These are phyloP conservation scores for Myopa testacea DNA, from an alignment of 2,888 invertebrate genomes.

Conservation along the genomic window DNA sequence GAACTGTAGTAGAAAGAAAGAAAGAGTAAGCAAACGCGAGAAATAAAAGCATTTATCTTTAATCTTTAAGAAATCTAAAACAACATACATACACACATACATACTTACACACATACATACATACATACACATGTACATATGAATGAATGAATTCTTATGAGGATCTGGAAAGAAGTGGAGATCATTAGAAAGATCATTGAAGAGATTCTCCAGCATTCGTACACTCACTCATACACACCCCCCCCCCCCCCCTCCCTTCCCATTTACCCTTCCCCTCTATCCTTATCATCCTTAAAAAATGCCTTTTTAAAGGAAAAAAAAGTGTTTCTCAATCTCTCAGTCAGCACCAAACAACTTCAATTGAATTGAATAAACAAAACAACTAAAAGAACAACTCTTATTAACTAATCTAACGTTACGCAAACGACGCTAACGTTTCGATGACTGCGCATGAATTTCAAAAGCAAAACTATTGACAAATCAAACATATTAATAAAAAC, in stretches of 20 bases:
- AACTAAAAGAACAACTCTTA: not conserved
- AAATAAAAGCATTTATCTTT: not conserved
- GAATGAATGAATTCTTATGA: no score
- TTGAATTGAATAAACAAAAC: not conserved
- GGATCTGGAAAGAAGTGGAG: no score
- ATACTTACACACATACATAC: not conserved
- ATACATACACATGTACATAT: constrained; percentile 7
- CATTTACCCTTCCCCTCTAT: constrained; percentile 9
- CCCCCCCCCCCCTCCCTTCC: constrained; percentile 40
- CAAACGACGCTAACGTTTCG: not conserved
- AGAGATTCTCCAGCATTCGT: no score
- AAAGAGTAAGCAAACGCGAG: no score
- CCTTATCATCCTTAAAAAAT: constrained; percentile 29
- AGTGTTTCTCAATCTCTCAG: no score
- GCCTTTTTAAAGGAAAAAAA: no score
- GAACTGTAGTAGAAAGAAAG: no score
- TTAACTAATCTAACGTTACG: not conserved
- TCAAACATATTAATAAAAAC: constrained; percentile 49
- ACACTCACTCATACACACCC: constrained; percentile 30
- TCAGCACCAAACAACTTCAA: not conserved
- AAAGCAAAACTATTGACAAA: constrained; percentile 60
- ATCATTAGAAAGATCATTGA: no score
- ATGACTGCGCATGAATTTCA: constrained; percentile 54
- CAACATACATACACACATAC: constrained; percentile 18
- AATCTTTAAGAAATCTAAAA: not conserved